Conservation (phyloP, 2,888 invertebrate genomes). For the Apodemia zela region DNA sequence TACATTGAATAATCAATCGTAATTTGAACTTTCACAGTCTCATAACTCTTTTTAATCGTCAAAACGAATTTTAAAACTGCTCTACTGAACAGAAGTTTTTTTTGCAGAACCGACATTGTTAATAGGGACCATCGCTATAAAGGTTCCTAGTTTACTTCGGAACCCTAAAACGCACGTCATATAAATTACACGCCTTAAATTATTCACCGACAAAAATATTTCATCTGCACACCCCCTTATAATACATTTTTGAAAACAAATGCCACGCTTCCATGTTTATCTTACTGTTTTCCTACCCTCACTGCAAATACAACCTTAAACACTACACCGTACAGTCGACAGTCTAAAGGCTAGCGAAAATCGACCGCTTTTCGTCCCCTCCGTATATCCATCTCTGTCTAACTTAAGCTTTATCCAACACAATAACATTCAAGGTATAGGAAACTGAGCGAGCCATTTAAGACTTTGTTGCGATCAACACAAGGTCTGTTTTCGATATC, state of each 20-base stretch:
- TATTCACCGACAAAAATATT: neutral
- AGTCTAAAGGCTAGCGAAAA: neutral
- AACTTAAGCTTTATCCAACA: neutral
- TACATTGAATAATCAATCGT: no score
- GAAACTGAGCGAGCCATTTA: no score
- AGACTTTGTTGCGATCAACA: no score
- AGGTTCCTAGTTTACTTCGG: no score
- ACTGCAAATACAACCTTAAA: neutral
- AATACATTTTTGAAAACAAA: conserved; percentile 1
- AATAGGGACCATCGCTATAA: no score
- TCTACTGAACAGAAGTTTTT: no score
- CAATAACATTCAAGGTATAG: neutral
- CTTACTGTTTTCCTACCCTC: neutral
- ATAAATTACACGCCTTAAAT: neutral
- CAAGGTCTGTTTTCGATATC: no score
- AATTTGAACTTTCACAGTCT: no score
- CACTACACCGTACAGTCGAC: neutral
- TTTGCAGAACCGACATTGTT: no score
- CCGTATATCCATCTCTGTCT: conserved; percentile 5
- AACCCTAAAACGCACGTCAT: neutral
- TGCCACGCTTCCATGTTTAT: conserved; percentile 7
- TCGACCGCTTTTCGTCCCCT: conserved; percentile 9
- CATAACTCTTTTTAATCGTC: no score
- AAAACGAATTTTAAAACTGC: no score
- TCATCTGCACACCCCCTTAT: neutral